Percentiles rank a stretch among this genome's conserved stretches.
These are phyloP conservation scores for Solenopsis invicta DNA, from an alignment of 1,140 invertebrate species.

Conservation along the genomic window DNA sequence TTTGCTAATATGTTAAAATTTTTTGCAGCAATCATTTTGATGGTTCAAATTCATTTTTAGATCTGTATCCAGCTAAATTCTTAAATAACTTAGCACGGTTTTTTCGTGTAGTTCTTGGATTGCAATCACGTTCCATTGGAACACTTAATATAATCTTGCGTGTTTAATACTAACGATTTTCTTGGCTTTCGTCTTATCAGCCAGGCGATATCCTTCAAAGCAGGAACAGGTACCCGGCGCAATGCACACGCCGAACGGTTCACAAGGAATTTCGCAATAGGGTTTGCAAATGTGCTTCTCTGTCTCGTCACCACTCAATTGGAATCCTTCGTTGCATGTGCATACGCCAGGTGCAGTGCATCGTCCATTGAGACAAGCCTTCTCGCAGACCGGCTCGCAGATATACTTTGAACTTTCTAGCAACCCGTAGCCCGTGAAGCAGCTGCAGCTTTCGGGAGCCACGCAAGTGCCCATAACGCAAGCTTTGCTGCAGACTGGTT, in stretches of 20 bases:
- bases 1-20: too few relatives aligned
- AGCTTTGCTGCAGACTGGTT: slow-evolving; percentile 63
- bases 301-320: not conserved
- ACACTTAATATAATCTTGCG: not conserved
- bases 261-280: slow-evolving; percentile 59
- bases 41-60: too few relatives aligned
- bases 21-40: too few relatives aligned
- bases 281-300: slow-evolving; percentile 43
- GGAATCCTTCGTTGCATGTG: slow-evolving; percentile 65
- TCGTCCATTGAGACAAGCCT: slow-evolving; percentile 69
- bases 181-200: not conserved
- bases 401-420: not conserved
- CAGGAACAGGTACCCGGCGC: slow-evolving; percentile 78
- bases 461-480: slow-evolving; percentile 70
- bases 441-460: slow-evolving; percentile 68
- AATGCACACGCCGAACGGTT: slow-evolving; percentile 72
- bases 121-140: not conserved
- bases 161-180: not conserved
- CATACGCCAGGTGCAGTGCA: slow-evolving; percentile 76
- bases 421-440: slow-evolving; percentile 58
- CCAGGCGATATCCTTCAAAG: slow-evolving; percentile 66
- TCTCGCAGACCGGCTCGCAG: slow-evolving; percentile 71
- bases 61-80: too few relatives aligned
- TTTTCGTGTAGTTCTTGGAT: not conserved
- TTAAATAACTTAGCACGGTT: too few relatives aligned